Percentiles rank a stretch among this genome's conserved stretches.
Conservation (phyloP, 2,113 vertebrate species). For the Felis catus region F.catus_Fca126_mat1.0 CM031411.1:100685001-100685500, state of each 20-base stretch:
- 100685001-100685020: constrained; percentile 49
- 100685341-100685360: constrained; percentile 34
- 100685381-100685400: constrained; percentile 40
- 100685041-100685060: constrained; percentile 50
- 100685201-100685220: constrained; percentile 24
- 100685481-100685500: constrained; percentile 38
- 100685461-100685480: not conserved
- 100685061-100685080: constrained; percentile 38
- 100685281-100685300: constrained; percentile 8
- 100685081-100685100: constrained; percentile 42
- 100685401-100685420: constrained; percentile 2
- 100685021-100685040: constrained; percentile 35
- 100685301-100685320: constrained; percentile 22
- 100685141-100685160: constrained; percentile 38
- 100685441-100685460: constrained; percentile 34
- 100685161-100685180: not conserved
- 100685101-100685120: constrained; percentile 34
- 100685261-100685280: constrained; percentile 7
- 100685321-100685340: not conserved
- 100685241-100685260: not conserved
- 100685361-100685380: constrained; percentile 30
- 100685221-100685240: not conserved
- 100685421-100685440: constrained; percentile 37
- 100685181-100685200: not conserved
- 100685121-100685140: not conserved